Base-by-base conservation (phyloP, 30 jellyfish, hydroid and myxozoan genomes). In the Clytia hemisphaerica region DNA sequence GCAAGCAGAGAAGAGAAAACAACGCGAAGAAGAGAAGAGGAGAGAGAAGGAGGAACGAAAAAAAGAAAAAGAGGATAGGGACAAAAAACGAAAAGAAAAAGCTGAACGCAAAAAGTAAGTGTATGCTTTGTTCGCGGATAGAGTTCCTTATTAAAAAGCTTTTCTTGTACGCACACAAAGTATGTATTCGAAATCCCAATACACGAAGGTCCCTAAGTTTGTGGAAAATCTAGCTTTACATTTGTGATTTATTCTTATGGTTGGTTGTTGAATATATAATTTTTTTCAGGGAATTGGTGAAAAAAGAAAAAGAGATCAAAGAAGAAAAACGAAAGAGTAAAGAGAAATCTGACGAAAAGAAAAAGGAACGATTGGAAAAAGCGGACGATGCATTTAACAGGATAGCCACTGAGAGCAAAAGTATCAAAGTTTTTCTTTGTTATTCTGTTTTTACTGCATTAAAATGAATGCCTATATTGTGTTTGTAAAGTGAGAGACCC, bases 311-410 rank as follows among this genome's bases (percentile, higher is more conserved):
- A 24, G 78, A 54, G 57, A 72, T 51, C 22, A 37, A 28, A 14
- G 64, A 34, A 36, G 77, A 69, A 42, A 81, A 71, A 26, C 70
- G 67, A 24, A 80, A 62, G 15, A 36, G 51, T 18, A 38, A 37
- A 6, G 80, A 75, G 36, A 77, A 64, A 45, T 67, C 72, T 2
- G 89, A 67, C 40, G 92, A 71, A 32, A 58, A 70, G 44, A 72
- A 87, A 29, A 71, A 65, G 44, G 78, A 65, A n/a, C 66, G 79
- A 53, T 88, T 77, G 55, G 83, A 75, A 42, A 83, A 85, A 47
- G 96, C 96, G 22, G 63, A 74, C 25, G 59, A 78, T 58, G 96
- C 96, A 0, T 77, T 57, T 29, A 84, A 85, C 38, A 62, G 96
- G 54, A 30, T 85, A n/a, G 93, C 96, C 5, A 75, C 46, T 5